Base-by-base conservation (phyloP, 2,797 vertebrate genomes). In the Taenioides sp. region DNA sequence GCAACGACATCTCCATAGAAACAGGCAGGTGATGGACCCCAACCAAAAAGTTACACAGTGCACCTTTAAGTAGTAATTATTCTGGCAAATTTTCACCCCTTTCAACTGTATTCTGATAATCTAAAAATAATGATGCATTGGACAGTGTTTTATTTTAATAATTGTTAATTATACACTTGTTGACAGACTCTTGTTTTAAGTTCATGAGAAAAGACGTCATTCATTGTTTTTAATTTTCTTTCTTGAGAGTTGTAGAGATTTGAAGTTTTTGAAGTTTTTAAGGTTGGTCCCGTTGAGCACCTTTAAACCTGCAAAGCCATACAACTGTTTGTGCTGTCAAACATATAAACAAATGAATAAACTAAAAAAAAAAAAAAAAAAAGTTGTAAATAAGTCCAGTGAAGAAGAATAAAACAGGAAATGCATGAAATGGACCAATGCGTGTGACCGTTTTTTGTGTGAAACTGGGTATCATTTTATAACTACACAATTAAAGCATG, bases 231-330 rank as follows among this genome's bases (percentile, higher is more conserved):
- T 4, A 1, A 3, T 4, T 23, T 57, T 57, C 54, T 59, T 28
- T 59, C 25, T 17, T 16, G 23, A 17, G n/a, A 11, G 34, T 58
- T 61, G 40, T 7, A 1, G 23, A 23, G n/a, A 9, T 28, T 58
- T 63, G 25, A 27, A 27, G 25, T 27, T 27, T 27, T 2, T 27
- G 49, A 37, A 43, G 58, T 67, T 80, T 54, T 0, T 40, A 40
- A 76, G 72, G 52, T n/a, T 11, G 0, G 43, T 34, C 58, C 62
- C 40, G 57, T 67, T 22, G 37, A 31, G 77, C 81, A 81, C 80
- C 78, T 85, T 87, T 80, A 68, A 75, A 71, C 27, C 71, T 28
- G 76, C 74, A 0, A 84, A 87, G 85, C 83, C 82, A 84, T 79
- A 81, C 67, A 47, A 64, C 62, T 64, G 62, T 62, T 11, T 62